Evolutionary conservation across 2,797 vertebrate genomes (phyloP), one percentile per base, ranked within the genome.

Genomic region (Hydrolagus colliei): DNA sequence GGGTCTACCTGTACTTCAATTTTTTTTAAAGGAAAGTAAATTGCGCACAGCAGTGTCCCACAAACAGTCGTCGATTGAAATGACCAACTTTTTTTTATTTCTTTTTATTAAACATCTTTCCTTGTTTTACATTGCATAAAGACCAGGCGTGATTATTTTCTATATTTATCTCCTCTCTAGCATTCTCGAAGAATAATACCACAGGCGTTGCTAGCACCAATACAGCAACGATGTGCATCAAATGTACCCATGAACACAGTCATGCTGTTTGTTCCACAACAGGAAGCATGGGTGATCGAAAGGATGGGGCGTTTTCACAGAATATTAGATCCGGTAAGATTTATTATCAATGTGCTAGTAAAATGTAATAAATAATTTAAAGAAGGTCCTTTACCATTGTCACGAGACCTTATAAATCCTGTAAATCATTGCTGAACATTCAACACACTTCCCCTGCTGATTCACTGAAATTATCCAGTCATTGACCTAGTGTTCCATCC

Each of bases 231-330:
- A 88, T 93, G 93, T 91, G 94, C 94, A 0, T 98, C 97, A 0
- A 94, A 93, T 85, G 90, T 97, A 52, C 98, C 97, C 73, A 87
- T 97, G 91, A 99, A 99, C 93, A 97, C 97, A 0, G 92, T 97
- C 87, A 88, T 98, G 22, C 94, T 99, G 86, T 99, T 99, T 75
- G 98, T 99, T 85, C 97, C 97, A 0, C 97, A 99, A 87, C 97
- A 99, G 90, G 97, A 99, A 87, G 97, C 97, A 86, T 99, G 98
- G 98, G 96, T 99, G 88, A 96, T 99, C 89, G 97, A 99, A 92
- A 93, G 97, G 87, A 99, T 99, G 98, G 98, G 98, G 27, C 93
- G 94, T 87, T 99, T 98, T 89, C 95, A 98, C 87, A 94, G 96
- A 27, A 97, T 99, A 88, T 90, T 99, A 1, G 96, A 98, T 87